A percentile compares a stretch with the other conserved stretches of the same genome.
Evolutionary conservation across 2,888 invertebrate genomes (phyloP).

Genomic region (Oscheius myriophilus): DNA sequence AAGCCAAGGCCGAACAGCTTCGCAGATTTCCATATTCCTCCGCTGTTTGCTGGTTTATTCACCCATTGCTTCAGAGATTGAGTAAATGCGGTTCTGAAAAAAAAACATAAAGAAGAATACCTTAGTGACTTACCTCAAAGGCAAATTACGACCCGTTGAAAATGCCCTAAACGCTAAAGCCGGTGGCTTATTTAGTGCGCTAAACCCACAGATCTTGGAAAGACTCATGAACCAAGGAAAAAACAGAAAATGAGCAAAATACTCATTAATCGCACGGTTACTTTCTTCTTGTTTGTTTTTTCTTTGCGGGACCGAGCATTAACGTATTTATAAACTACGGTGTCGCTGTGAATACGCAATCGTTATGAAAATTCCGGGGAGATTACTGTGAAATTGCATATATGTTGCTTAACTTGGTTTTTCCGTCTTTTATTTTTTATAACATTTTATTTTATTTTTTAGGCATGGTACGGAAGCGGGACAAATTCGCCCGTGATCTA

Average conservation of each 20-base stretch:
- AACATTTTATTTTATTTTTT: neutral
- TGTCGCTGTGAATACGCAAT: neutral
- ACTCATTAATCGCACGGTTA: no score
- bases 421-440: neutral
- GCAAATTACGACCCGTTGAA: neutral
- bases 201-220: slow-evolving; percentile 17
- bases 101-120: neutral
- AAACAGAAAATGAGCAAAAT: neutral
- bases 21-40: neutral
- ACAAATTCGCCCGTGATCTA: slow-evolving; percentile 50
- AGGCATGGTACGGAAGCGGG: slow-evolving; percentile 31
- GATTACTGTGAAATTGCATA: slow-evolving; percentile 5
- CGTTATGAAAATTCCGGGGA: neutral
- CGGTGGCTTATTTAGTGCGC: neutral
- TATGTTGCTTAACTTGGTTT: neutral
- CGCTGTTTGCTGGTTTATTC: slow-evolving; percentile 4
- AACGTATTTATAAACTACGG: neutral
- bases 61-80: slow-evolving; percentile 5
- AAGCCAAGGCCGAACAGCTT: slow-evolving; percentile 12
- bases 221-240: slow-evolving; percentile 13
- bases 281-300: neutral
- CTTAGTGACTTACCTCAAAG: neutral
- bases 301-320: neutral
- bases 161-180: neutral
- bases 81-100: slow-evolving; percentile 5